Evolutionary conservation across 2,113 vertebrate species (phyloP).

Genomic region (Tetrao urogallus): DNA sequence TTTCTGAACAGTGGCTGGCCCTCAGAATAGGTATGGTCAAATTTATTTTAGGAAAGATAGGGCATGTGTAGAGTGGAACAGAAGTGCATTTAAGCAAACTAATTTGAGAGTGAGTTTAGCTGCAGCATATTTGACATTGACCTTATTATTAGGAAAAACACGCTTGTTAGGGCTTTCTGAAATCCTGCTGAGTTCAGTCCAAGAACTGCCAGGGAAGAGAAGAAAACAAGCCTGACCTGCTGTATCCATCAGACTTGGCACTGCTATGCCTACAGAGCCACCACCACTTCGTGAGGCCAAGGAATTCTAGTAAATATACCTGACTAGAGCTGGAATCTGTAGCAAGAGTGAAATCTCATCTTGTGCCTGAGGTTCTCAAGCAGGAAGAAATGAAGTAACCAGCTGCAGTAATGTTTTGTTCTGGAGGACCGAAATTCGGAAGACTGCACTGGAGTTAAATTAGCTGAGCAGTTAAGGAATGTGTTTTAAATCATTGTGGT

Average conservation of each 20-base stretch:
- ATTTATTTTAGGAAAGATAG: neutral
- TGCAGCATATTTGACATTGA: neutral
- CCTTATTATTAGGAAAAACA: neutral
- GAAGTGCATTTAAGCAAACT: neutral
- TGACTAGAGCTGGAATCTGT: neutral
- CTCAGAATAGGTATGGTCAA: neutral
- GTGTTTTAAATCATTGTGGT: neutral
- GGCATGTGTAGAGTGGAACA: neutral
- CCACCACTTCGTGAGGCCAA: neutral
- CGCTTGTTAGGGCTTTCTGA: neutral
- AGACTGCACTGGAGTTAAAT: neutral
- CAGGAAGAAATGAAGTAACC: neutral
- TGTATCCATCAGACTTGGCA: neutral
- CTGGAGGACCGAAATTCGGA: neutral
- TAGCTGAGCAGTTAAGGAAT: neutral
- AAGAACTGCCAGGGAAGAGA: neutral
- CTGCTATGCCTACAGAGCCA: neutral
- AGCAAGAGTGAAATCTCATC: neutral
- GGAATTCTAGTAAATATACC: neutral
- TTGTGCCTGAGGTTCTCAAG: neutral
- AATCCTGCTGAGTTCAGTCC: neutral
- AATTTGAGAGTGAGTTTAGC: neutral
- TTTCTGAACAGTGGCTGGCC: neutral
- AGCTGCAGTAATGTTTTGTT: neutral
- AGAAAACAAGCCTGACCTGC: neutral